Conservation (phyloP, 2,888 invertebrate genomes). For the Uloborus plumipes region DNA sequence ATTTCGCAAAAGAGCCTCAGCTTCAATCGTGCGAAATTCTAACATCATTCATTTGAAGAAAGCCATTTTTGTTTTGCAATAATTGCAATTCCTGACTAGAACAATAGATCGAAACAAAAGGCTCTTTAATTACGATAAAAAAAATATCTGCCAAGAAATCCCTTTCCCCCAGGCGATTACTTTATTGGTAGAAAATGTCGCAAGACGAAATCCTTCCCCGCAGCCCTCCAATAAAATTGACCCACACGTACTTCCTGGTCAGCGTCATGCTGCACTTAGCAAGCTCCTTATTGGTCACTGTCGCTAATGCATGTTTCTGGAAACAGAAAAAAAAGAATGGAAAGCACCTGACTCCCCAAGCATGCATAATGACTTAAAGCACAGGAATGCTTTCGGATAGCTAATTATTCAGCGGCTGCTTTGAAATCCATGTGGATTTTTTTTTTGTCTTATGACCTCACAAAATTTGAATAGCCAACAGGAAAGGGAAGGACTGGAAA, state of each 20-base stretch:
- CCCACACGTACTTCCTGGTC: conserved; percentile 59
- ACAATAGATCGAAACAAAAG: not conserved
- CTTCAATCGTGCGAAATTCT: no score
- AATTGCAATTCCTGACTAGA: no score
- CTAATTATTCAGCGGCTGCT: conserved; percentile 43
- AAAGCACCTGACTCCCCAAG: conserved; percentile 2
- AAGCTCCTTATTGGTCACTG: conserved; percentile 46
- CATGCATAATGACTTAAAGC: conserved; percentile 35
- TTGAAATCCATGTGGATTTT: conserved; percentile 22
- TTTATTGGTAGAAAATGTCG: conserved; percentile 33
- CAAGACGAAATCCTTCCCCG: conserved; percentile 25
- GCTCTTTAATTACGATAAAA: conserved; percentile 2
- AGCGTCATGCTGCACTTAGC: conserved; percentile 36
- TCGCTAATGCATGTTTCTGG: conserved; percentile 50
- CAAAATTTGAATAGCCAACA: conserved; percentile 4
- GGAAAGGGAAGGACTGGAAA: not conserved
- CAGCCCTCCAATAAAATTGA: conserved; percentile 49
- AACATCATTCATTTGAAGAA: no score
- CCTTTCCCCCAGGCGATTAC: not conserved
- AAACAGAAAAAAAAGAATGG: conserved; percentile 28
- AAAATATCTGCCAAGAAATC: not conserved
- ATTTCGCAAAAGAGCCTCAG: no score
- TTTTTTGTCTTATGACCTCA: no score
- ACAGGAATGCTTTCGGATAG: not conserved
- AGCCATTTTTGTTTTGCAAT: no score